Percentiles rank a stretch among this genome's conserved stretches.
Conservation (phyloP, 2,888 invertebrate genomes). For the Sturmia bella region DNA sequence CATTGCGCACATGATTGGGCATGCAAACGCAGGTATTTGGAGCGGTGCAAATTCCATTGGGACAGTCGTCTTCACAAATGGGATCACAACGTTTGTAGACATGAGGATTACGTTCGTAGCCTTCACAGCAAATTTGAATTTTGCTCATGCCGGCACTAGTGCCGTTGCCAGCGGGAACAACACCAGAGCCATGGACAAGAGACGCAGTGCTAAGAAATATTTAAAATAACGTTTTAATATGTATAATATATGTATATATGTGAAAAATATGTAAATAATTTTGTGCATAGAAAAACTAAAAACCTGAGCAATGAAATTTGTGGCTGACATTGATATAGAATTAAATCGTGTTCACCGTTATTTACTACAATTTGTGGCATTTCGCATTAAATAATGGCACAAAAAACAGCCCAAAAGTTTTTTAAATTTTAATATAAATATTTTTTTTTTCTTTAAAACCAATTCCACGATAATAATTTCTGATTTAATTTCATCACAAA, state of each 20-base stretch:
- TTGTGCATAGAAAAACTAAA: no score
- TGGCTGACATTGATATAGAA: no score
- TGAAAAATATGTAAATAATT: no score
- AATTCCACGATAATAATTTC: neutral
- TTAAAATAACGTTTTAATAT: neutral
- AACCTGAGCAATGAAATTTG: no score
- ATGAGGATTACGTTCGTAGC: slow-evolving; percentile 86
- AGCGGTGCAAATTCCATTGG: slow-evolving; percentile 83
- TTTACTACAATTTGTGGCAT: no score
- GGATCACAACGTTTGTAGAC: slow-evolving; percentile 82
- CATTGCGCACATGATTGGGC: slow-evolving; percentile 79
- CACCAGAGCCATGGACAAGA: slow-evolving; percentile 74
- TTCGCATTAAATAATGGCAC: no score
- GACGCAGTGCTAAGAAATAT: slow-evolving; percentile 76
- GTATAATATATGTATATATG: no score
- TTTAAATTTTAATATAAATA: no score
- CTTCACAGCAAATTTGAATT: slow-evolving; percentile 88
- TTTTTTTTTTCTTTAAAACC: neutral
- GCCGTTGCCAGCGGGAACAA: slow-evolving; percentile 78
- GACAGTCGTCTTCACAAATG: slow-evolving; percentile 82
- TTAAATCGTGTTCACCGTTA: no score
- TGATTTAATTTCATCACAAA: neutral
- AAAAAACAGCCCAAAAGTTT: no score
- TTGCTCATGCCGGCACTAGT: slow-evolving; percentile 85
- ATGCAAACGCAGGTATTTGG: slow-evolving; percentile 83